Percentiles rank a stretch among this genome's conserved stretches.
These are phyloP conservation scores for Spondyliosoma cantharus DNA, from an alignment of 2,797 vertebrate genomes.

Conservation along the genomic window DNA sequence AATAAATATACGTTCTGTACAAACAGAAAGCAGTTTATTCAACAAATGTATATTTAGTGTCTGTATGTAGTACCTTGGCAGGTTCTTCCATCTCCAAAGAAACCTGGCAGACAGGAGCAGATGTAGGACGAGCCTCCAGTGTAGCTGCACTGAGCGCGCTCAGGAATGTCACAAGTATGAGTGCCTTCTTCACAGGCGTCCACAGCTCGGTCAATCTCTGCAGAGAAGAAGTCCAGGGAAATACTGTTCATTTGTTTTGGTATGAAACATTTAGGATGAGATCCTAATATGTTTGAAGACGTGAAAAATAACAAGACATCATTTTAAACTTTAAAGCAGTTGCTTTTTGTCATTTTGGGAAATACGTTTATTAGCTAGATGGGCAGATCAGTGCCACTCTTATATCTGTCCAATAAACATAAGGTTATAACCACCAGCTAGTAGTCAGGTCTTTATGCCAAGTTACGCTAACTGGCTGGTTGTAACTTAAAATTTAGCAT, in stretches of 20 bases:
- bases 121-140: slow-evolving; percentile 85
- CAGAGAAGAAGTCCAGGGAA: slow-evolving; percentile 2
- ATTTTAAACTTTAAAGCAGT: neutral
- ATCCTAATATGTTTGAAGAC: neutral
- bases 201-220: slow-evolving; percentile 80
- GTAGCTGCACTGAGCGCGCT: slow-evolving; percentile 91
- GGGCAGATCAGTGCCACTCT: no score
- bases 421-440: no score
- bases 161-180: slow-evolving; percentile 90
- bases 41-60: neutral
- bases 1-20: neutral
- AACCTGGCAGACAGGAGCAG: slow-evolving; percentile 92
- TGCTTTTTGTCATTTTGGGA: neutral
- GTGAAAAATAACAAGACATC: neutral
- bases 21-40: slow-evolving; percentile 12
- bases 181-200: slow-evolving; percentile 89
- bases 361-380: neutral
- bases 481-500: neutral
- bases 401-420: no score
- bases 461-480: neutral
- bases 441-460: neutral
- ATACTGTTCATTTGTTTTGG: neutral
- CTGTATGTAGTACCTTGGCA: slow-evolving; percentile 85
- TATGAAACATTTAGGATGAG: neutral
- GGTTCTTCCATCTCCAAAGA: slow-evolving; percentile 87